Evolutionary conservation across 2,797 vertebrate species (phyloP).

Genomic region (Valencia hispanica): DNA sequence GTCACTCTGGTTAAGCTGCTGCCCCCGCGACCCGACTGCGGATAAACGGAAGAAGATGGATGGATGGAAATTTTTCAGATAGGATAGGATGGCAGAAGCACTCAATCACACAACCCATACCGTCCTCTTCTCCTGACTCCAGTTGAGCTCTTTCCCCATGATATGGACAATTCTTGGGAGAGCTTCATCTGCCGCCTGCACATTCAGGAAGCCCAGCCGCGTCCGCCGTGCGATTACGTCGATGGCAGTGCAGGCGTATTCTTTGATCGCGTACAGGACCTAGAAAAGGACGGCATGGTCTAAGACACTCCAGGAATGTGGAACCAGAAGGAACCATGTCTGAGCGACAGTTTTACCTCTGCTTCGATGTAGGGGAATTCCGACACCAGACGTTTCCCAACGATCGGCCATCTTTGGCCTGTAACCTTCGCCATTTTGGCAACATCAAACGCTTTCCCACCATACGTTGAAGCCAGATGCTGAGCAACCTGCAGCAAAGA

Average conservation of each 20-base stretch:
- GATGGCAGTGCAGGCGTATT: constrained; percentile 94
- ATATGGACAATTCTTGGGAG: constrained; percentile 93
- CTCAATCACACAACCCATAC: constrained; percentile 65
- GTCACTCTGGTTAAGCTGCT: too few species aligned
- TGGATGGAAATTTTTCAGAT: neutral
- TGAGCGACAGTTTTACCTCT: constrained; percentile 81
- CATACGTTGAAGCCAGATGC: constrained; percentile 90
- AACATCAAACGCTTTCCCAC: constrained; percentile 89
- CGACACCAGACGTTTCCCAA: constrained; percentile 93
- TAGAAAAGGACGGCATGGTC: constrained; percentile 41
- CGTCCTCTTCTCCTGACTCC: constrained; percentile 88
- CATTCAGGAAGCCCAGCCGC: constrained; percentile 93
- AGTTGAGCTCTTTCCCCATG: constrained; percentile 91
- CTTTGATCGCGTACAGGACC: constrained; percentile 92
- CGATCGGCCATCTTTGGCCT: constrained; percentile 94
- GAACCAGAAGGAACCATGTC: neutral
- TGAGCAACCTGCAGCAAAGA: constrained; percentile 86
- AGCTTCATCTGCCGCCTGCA: constrained; percentile 96
- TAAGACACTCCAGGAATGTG: neutral
- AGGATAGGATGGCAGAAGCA: neutral
- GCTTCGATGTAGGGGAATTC: constrained; percentile 98
- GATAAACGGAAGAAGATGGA: too few species aligned
- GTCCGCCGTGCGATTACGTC: constrained; percentile 93
- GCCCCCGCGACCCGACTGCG: too few species aligned
- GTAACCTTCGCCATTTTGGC: constrained; percentile 95